Percentiles rank a stretch among this genome's conserved stretches.
Evolutionary conservation across 2,113 vertebrate genomes (phyloP).

Genomic region (Pelvicachromis taeniatus): DNA sequence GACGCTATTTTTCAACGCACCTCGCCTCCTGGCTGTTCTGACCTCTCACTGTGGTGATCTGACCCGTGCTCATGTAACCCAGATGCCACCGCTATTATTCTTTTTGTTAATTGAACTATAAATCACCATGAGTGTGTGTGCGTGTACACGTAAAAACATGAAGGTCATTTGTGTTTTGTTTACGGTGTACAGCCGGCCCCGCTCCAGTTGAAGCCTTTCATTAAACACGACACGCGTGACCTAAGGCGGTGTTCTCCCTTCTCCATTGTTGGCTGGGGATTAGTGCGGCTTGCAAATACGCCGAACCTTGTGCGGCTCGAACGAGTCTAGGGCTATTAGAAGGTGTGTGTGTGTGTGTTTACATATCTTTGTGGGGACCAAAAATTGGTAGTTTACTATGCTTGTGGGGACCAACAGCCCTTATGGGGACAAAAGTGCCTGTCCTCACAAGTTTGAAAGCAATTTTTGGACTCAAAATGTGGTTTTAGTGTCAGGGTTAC

Average conservation of each 20-base stretch:
- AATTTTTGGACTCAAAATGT: neutral
- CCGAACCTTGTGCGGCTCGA: neutral
- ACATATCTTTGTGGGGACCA: neutral
- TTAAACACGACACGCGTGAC: conserved; percentile 43
- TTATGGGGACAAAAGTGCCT: accelerated
- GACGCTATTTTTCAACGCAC: neutral
- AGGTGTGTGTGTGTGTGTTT: neutral
- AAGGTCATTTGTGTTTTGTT: conserved; percentile 58
- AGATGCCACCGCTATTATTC: conserved; percentile 48
- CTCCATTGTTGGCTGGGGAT: conserved; percentile 25
- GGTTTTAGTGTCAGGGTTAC: neutral
- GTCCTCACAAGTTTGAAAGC: neutral
- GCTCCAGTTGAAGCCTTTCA: conserved; percentile 21
- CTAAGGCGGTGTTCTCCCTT: conserved; percentile 15
- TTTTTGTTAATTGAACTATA: conserved; percentile 55
- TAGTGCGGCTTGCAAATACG: neutral
- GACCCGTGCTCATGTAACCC: conserved; percentile 12
- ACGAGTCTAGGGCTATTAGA: neutral
- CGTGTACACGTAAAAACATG: neutral
- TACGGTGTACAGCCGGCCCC: conserved; percentile 8
- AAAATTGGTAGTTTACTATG: neutral
- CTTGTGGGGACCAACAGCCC: neutral
- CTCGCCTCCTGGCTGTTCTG: neutral
- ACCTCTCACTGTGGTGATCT: neutral
- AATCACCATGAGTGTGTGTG: conserved; percentile 7